Evolutionary conservation across 2,888 invertebrate species (phyloP), one percentile per base, ranked within the genome.

Genomic region (Drosophila melanosoma): DNA sequence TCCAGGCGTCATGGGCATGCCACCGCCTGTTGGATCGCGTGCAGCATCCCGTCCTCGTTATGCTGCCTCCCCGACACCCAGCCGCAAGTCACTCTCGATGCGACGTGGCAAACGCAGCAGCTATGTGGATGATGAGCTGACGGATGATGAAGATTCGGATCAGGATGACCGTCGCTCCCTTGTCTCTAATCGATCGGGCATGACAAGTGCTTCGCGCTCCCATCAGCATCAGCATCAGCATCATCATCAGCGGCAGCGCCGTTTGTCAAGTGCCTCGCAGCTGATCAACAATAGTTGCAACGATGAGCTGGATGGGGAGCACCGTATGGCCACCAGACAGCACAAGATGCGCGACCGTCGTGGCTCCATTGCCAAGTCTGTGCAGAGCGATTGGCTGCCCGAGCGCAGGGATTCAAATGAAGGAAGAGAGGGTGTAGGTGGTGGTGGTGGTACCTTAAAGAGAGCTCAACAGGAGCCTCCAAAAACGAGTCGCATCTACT

Each of bases 11-110:
- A 89, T 92, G 79, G 90, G 90, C 20, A 91, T 92, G 85, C 92
- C 93, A 1, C 87, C 90, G 0, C 74, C 91, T 2, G 79, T 92
- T 79, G 79, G 92, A 79, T 76, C 94, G 86, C 94, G 95, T 29
- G 94, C 94, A 0, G 93, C 94, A 2, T 95, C 96, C 0, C 94
- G 96, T 32, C 93, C 94, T 0, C 95, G 96, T 10, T 94, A 96
- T 38, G 95, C 96, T 3, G 94, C 94, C 0, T 96, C 96, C 0
- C 96, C 96, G 0, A 95, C 96, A 0, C 94, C 95, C 69, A 96
- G 96, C 85, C 94, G 96, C 38, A 95, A 96, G 79, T 96, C 97
- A 0, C 94, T 95, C 88, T 94, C 94, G 36, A 94, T 95, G 69
- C 94, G 94, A 36, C 94, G 95, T 79, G 92, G 95, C 80, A 92